Evolutionary conservation across 2,113 vertebrate genomes (phyloP), one percentile per base, ranked within the genome.

Genomic region (Dinomys branickii): DNA sequence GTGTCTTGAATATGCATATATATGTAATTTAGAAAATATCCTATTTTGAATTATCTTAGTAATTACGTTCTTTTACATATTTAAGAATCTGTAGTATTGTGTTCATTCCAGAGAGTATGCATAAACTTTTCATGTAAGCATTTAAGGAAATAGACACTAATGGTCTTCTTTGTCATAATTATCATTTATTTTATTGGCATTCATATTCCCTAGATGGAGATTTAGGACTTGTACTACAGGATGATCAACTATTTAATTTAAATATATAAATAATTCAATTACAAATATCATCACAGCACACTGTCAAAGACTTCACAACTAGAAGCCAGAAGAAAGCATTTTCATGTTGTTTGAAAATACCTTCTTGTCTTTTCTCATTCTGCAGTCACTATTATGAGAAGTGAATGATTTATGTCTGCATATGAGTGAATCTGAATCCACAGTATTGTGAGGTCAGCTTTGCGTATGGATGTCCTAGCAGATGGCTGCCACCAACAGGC

Each of bases 221-320:
- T 81, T 93, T 95, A 75, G 50, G 4, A 85, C 75, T 85, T 95
- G 61, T 87, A 26, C 52, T 91, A 86, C 24, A 22, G 54, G 5
- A 96, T 93, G 86, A 96, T 95, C 44, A 80, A 92, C 61, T 96
- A 95, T 95, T 97, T 96, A 95, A 94, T 95, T 90, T 96, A 97
- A 94, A 91, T 82, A 78, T 65, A 90, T 95, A 96, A 96, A 94
- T 95, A 87, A 97, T 95, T 97, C 41, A 96, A n/a, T 85, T 90
- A 69, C 17, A 96, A 96, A 92, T 67, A 56, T 0, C 50, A 82
- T 94, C 94, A 83, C 75, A 97, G 90, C 58, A 96, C 69, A 22
- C 65, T 65, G 22, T 88, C 47, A 84, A 82, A 93, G n/a, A 78
- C 9, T 83, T 71, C 33, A 87, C 24, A 85, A 85, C 13, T 41